A percentile compares a stretch with the other conserved stretches of the same genome.
phyloP scores from a whole-genome alignment of 2,888 invertebrate genomes.

The Himalopsyche japonica region DNA sequence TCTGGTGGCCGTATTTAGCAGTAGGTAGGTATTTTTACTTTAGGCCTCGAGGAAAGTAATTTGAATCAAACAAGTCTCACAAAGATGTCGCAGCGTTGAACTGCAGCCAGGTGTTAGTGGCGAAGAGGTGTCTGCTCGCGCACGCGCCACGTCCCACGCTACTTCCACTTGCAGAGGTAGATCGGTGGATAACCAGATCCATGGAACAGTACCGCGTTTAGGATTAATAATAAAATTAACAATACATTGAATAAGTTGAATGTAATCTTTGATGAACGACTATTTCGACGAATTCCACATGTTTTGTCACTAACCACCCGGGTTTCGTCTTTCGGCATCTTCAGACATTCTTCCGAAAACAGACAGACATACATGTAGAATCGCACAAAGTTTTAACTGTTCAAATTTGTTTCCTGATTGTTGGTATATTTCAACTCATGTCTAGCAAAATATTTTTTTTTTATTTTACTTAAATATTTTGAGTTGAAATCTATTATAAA shows the following conservation, averaged over 20 bases:
- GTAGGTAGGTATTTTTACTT: no score
- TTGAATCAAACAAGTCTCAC: neutral
- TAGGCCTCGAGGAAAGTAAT: neutral
- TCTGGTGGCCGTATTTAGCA: no score
- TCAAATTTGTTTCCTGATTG: no score
- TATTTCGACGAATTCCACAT: no score
- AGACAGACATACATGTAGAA: no score
- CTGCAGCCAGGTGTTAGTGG: constrained; percentile 27
- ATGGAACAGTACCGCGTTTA: neutral
- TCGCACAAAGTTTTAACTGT: no score
- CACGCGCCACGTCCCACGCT: constrained; percentile 33
- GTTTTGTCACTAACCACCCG: neutral
- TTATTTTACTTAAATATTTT: no score
- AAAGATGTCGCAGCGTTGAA: neutral
- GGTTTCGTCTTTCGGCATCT: neutral
- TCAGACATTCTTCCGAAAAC: no score
- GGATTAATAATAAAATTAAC: neutral
- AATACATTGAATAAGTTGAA: no score
- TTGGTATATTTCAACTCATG: no score
- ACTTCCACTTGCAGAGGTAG: neutral
- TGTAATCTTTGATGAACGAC: neutral
- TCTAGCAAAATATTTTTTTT: no score
- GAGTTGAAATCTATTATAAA: no score
- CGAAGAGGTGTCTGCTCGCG: constrained; percentile 3
- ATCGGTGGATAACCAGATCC: neutral